phyloP scores from a whole-genome alignment of 2,113 vertebrate genomes.

The Felis chaus region DNA sequence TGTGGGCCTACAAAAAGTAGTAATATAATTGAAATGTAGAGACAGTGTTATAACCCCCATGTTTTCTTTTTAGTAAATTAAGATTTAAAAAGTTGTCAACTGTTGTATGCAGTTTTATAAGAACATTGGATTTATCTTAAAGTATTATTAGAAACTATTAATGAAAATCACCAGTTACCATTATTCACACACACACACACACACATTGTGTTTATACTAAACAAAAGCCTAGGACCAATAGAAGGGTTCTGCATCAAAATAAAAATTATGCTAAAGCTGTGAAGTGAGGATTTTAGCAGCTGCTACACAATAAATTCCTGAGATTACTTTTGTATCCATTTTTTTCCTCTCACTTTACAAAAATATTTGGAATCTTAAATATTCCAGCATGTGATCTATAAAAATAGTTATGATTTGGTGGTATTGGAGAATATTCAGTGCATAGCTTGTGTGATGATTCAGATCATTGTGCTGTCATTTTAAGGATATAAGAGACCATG shows the following conservation, averaged over 20 bases:
- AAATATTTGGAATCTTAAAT: constrained; percentile 22
- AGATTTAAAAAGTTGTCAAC: background rate
- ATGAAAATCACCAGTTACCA: background rate
- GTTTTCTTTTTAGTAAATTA: constrained; percentile 33
- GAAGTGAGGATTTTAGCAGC: background rate
- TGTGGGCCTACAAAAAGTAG: background rate
- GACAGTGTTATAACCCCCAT: background rate
- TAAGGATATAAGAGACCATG: background rate
- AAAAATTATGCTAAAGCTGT: background rate
- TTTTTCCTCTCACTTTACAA: background rate
- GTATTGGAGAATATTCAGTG: background rate
- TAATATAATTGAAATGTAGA: background rate
- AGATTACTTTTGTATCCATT: background rate
- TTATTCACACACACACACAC: background rate
- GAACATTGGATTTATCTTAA: background rate
- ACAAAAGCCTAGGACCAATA: background rate
- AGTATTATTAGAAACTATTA: background rate
- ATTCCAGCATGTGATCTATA: background rate
- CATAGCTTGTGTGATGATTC: background rate
- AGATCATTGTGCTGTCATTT: background rate
- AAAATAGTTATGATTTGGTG: background rate
- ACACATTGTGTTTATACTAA: background rate
- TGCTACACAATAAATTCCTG: background rate
- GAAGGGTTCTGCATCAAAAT: background rate
- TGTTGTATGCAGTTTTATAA: background rate